Percentiles rank a stretch among this genome's conserved stretches.
Conservation (phyloP, 1,140 invertebrate species). For the Rhizoglyphus robini region DNA sequence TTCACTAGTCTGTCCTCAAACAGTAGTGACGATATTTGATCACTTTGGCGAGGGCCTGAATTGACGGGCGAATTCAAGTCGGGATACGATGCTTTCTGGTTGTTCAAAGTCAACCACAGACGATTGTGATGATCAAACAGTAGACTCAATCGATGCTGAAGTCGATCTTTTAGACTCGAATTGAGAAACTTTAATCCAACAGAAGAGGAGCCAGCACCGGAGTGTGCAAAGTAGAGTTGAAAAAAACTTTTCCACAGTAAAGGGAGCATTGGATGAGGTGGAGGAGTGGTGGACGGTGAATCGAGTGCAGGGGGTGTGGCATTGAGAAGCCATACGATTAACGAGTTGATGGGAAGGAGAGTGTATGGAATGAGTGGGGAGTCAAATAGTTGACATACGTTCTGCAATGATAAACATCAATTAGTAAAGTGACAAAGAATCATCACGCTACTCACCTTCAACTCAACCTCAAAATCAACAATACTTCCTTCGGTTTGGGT, state of each 20-base stretch:
- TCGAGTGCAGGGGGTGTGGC: not conserved
- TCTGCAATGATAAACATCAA: not conserved
- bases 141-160: slow-evolving; percentile 16
- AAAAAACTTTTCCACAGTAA: slow-evolving; percentile 22
- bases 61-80: not conserved
- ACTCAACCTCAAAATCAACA: slow-evolving; percentile 2
- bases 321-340: slow-evolving; percentile 11
- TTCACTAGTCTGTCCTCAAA: slow-evolving; percentile 4
- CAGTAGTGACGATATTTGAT: not conserved
- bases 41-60: not conserved
- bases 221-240: slow-evolving; percentile 14
- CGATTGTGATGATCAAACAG: slow-evolving; percentile 20
- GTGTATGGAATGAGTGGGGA: not conserved
- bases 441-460: not conserved
- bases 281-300: not conserved
- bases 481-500: not conserved
- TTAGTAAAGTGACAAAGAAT: not conserved
- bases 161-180: not conserved
- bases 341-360: slow-evolving; percentile 22
- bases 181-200: slow-evolving; percentile 15
- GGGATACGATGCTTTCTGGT: not conserved
- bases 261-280: slow-evolving; percentile 15
- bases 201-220: slow-evolving; percentile 11
- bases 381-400: slow-evolving; percentile 3
- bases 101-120: not conserved